Evolutionary conservation across 2,888 invertebrate species (phyloP).

Genomic region (Conus canariensis): DNA sequence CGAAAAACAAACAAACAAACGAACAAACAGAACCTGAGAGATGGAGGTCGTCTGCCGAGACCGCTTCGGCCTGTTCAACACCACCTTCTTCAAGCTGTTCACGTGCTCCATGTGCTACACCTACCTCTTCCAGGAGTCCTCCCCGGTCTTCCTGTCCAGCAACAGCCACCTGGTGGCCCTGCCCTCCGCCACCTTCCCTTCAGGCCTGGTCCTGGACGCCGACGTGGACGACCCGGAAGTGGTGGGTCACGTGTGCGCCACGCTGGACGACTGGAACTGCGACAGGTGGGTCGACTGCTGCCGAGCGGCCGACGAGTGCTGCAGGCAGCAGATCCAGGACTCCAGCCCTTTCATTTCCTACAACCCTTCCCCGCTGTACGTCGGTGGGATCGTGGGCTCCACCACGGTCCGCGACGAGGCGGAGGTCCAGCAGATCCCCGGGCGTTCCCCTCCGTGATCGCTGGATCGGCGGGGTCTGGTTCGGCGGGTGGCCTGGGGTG

Average conservation of each 20-base stretch:
- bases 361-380: neutral
- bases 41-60: conserved; percentile 52
- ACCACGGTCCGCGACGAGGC: neutral
- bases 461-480: neutral
- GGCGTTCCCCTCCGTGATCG: too few species aligned
- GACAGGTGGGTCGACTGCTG: conserved; percentile 54
- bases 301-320: conserved; percentile 51
- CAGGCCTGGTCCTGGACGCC: neutral
- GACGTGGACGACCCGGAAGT: conserved; percentile 9
- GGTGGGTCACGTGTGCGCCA: conserved; percentile 39
- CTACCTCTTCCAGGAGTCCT: conserved; percentile 54
- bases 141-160: neutral
- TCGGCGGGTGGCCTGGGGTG: neutral
- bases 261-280: conserved; percentile 47
- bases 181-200: neutral
- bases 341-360: neutral
- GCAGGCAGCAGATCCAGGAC: conserved; percentile 44
- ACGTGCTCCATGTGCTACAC: conserved; percentile 59
- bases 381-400: neutral
- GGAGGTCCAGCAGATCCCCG: neutral
- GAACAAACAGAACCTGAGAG: neutral
- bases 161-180: conserved; percentile 16
- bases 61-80: conserved; percentile 48
- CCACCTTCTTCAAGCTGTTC: conserved; percentile 51
- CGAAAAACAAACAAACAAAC: too few species aligned